Base-by-base conservation (phyloP, 2,113 vertebrate species). In the Podiceps cristatus region DNA sequence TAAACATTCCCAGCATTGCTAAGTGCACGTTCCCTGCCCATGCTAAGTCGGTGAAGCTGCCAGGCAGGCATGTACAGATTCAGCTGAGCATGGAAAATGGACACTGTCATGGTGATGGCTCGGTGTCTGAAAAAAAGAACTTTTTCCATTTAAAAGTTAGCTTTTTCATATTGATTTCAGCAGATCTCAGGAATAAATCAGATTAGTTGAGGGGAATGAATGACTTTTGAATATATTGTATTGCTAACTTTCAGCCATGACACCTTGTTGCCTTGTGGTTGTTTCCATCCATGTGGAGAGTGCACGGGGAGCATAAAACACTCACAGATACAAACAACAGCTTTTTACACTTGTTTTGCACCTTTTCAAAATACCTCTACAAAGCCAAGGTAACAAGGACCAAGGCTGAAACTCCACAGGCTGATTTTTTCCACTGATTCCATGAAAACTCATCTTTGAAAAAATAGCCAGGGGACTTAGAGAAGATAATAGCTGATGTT, bases 31-130 rank as follows among this genome's bases (percentile, higher is more conserved):
- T 97, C 58, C 16, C 86, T 85, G 42, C 18, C 74, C 15, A 0
- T 58, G 71, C 53, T 97, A 95, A 97, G 96, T 93, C n/a, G 0
- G 81, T 82, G 74, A 59, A 76, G 74, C 77, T 86, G 86, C 77
- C 77, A 73, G 71, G 62, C 58, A 95, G 83, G 45, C 96, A 96
- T 94, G 94, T 69, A 89, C 84, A 0, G 42, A 66, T 69, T 94
- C 91, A 94, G 16, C 45, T 20, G 81, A 86, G 91, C 91, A 71
- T 47, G 62, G 94, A 88, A 95, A 96, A 96, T 96, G 91, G 91
- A 91, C 94, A 74, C 86, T 95, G 84, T 28, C 94, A 95, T 96
- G 93, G 93, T 91, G 94, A 97, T 93, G 74, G 86, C 89, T 97
- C n/a, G 4, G 45, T 55, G 31, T 35, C 77, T 88, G 84, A 93